A percentile compares a stretch with the other conserved stretches of the same genome.
Evolutionary conservation across 2,888 invertebrate species (phyloP).

Genomic region (Pristionchus arcanus): DNA sequence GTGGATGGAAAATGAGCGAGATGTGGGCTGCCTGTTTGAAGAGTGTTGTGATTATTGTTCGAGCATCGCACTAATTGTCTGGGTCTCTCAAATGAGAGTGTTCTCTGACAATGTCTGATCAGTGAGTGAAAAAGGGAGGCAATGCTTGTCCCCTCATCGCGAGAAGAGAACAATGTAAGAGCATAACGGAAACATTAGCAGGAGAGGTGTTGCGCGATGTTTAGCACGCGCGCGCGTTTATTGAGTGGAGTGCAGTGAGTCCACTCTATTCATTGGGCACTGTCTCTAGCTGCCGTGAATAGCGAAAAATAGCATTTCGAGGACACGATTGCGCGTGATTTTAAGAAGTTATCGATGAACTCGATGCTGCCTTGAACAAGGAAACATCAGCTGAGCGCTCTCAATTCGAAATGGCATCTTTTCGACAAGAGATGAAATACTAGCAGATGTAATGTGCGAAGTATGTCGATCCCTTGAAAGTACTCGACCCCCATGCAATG

Average conservation of each 20-base stretch:
- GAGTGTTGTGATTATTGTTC: conserved; percentile 49
- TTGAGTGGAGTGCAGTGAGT: background rate
- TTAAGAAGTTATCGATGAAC: conserved; percentile 5
- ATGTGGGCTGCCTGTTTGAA: conserved; percentile 12
- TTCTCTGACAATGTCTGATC: background rate
- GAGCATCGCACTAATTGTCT: background rate
- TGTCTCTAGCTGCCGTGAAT: background rate
- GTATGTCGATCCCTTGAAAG: no score
- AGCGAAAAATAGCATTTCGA: background rate
- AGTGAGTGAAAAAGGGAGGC: background rate
- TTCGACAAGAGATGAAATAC: no score
- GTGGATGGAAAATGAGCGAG: background rate
- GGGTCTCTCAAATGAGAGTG: background rate
- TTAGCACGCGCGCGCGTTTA: conserved; percentile 7
- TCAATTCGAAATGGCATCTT: no score
- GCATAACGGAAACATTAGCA: conserved; percentile 37
- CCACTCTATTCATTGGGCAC: background rate
- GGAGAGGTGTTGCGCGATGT: conserved; percentile 1
- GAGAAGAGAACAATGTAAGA: background rate
- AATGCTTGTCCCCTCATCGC: background rate
- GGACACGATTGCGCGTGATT: background rate
- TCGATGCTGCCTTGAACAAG: background rate
- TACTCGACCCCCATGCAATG: background rate
- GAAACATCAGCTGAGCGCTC: no score
- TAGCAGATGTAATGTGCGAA: no score